phyloP scores from a whole-genome alignment of 2,888 invertebrate genomes.

The Synergus umbraculus region DNA sequence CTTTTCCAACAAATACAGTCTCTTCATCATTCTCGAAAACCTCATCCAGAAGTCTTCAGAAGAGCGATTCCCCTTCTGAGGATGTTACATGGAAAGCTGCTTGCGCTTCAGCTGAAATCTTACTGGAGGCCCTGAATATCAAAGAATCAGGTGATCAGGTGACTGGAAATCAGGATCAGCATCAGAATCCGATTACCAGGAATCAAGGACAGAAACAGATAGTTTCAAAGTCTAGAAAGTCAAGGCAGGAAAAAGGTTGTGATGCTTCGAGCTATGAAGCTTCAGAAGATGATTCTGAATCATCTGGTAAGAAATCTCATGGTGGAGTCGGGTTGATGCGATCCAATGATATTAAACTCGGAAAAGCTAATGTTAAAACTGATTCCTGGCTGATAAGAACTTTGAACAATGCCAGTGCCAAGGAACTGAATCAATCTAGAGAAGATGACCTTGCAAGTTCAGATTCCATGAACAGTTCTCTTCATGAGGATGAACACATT shows the following conservation, averaged over 20 bases:
- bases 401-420: constrained; percentile 66
- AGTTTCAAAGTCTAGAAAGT: constrained; percentile 45
- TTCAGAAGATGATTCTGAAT: constrained; percentile 68
- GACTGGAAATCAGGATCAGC: constrained; percentile 7
- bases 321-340: neutral
- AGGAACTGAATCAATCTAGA: constrained; percentile 52
- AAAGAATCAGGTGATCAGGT: constrained; percentile 53
- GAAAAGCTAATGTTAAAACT: constrained; percentile 68
- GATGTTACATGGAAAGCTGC: constrained; percentile 73
- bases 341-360: constrained; percentile 38
- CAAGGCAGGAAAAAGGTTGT: constrained; percentile 42
- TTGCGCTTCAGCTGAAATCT: constrained; percentile 72
- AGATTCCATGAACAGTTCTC: constrained; percentile 61
- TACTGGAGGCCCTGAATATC: constrained; percentile 69
- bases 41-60: constrained; percentile 57
- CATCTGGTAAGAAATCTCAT: constrained; percentile 43
- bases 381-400: constrained; percentile 72
- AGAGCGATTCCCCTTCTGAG: constrained; percentile 50
- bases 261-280: constrained; percentile 64
- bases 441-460: constrained; percentile 56
- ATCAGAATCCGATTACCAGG: neutral
- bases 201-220: neutral
- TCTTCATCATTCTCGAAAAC: constrained; percentile 54
- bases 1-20: constrained; percentile 24
- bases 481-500: constrained; percentile 56